Base-by-base conservation (phyloP, 2,113 vertebrate species). In the Cavia porcellus region DNA sequence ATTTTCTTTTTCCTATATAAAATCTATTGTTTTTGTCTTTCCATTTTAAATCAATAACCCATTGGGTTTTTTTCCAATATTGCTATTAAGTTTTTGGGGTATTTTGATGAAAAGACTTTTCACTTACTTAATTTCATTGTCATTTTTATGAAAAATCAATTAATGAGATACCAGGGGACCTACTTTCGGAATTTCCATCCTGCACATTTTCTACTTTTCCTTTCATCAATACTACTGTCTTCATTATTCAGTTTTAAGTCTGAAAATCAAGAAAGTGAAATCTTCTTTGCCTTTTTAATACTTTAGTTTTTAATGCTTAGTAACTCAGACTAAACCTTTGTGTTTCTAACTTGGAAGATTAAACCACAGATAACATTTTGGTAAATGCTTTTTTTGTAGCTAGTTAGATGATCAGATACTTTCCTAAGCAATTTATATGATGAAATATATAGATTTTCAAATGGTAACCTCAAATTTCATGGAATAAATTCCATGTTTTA, bases 141-240 rank as follows among this genome's bases (percentile, higher is more conserved):
- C 24, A 38, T 75, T 50, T 84, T 85, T 80, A 74, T 80, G 72
- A 38, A 86, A 93, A 85, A 89, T 80, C 47, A 92, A 35, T 24
- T 61, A 19, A 59, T 61, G 15, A 62, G 52, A 52, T 62, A 62
- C 0, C 7, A 35, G 20, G 3, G 24, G 19, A 30, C 3, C 45
- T 70, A 70, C 15, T 93, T 68, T 20, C 61, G 11, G 9, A 89
- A 92, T 83, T 89, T 83, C 68, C 28, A 20, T 59, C 68, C 52
- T 57, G 59, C 19, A 55, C 11, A 75, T 45, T 2, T 42, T 93
- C 52, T 32, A 88, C n/a, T 66, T 55, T 66, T 24, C 66, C 50
- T 19, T 83, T 79, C 47, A 83, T 62, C 42, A 42, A 68, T 19
- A 52, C 13, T 68, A 6, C 52, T 89, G 30, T 61, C 47, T 92